phyloP scores from a whole-genome alignment of 1,140 invertebrate species.

The Drosophila sucinea region DNA sequence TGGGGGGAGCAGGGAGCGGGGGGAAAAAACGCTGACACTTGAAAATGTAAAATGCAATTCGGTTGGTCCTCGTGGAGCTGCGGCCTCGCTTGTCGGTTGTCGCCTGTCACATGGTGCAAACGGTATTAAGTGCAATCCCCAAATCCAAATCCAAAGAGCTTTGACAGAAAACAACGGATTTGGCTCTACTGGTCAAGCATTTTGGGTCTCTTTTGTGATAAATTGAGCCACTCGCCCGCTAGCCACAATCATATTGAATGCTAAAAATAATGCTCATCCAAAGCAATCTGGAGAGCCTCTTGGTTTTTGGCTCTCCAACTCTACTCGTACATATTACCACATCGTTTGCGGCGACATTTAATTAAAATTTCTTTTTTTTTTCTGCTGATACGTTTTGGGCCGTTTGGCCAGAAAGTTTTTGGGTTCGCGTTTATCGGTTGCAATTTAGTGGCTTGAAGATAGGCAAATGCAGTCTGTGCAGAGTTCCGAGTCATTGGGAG shows the following conservation, averaged over 20 bases:
- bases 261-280: slow-evolving; percentile 73
- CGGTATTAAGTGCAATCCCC: slow-evolving; percentile 70
- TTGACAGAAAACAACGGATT: slow-evolving; percentile 58
- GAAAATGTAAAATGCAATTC: slow-evolving; percentile 74
- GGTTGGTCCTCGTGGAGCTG: neutral
- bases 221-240: slow-evolving; percentile 70
- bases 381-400: slow-evolving; percentile 55
- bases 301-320: slow-evolving; percentile 20
- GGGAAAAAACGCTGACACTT: slow-evolving; percentile 69
- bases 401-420: slow-evolving; percentile 47
- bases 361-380: slow-evolving; percentile 70
- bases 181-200: slow-evolving; percentile 30
- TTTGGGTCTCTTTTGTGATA: slow-evolving; percentile 53
- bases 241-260: slow-evolving; percentile 76
- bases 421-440: slow-evolving; percentile 60
- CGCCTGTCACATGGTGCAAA: slow-evolving; percentile 46
- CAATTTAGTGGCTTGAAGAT: slow-evolving; percentile 80
- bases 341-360: slow-evolving; percentile 81
- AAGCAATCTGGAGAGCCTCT: slow-evolving; percentile 3
- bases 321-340: slow-evolving; percentile 66
- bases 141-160: slow-evolving; percentile 57
- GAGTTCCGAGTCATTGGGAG: slow-evolving; percentile 14
- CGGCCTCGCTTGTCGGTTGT: slow-evolving; percentile 18
- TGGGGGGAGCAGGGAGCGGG: neutral
- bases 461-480: slow-evolving; percentile 36